Base-by-base conservation (phyloP, 2,888 invertebrate genomes). In the Trachelus troglodyta region DNA sequence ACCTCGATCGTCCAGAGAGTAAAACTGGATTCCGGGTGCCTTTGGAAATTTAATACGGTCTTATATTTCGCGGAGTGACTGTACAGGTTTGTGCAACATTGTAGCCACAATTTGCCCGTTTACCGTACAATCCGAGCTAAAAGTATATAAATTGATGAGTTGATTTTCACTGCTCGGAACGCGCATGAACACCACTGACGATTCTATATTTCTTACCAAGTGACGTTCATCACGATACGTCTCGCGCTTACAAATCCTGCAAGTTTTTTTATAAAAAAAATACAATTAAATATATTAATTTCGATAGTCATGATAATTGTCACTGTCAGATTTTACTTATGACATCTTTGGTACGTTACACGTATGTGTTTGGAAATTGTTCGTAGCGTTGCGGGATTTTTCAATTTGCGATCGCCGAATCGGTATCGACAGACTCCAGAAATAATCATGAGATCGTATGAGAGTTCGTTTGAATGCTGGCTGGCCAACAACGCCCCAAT, bases 71-170 rank as follows among this genome's bases (percentile, higher is more conserved):
- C 31, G 30, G 12, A 71, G 12, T 56, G 85, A 84, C 85, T 87
- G 86, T 89, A 89, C 86, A 78, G 79, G 84, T 83, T 81, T 82
- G 69, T 80, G 84, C 88, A 86, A 89, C 87, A 88, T 87, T 89
- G 87, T 88, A 85, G 81, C 82, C 81, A 83, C 85, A 86, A 87
- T 88, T 87, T 89, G 85, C 85, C 83, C 81, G 81, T 84, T 86
- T 85, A 83, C 74, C 79, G 82, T 85, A 84, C 83, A 84, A 79
- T 83, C 84, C 34, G 76, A 6, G 35, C 75, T 75, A 74, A 75
- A 82, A 79, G 79, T 82, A 37, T 56, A 56, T 15, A 23, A 56
- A 23, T 15, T 56, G 23, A 23, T 1, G 23, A 23, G 56, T 56
- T 23, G 56, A 23, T 6, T 23, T 9, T 9, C 9, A 23, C 33